Base-by-base conservation (phyloP, 2,113 vertebrate species). In the Neotoma lepida region DNA sequence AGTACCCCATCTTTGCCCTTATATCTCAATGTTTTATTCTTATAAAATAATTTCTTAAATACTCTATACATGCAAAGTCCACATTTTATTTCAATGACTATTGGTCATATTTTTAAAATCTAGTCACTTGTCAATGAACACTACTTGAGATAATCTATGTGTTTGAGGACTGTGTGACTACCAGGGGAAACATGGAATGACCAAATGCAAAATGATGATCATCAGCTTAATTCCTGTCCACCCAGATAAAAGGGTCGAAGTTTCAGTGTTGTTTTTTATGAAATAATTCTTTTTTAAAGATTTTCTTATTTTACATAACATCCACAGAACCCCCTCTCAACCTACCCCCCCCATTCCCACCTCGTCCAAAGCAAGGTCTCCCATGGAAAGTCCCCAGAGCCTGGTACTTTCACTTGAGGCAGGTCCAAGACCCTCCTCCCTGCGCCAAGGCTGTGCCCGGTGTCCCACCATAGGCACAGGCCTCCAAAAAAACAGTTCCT, bases 1-100 rank as follows among this genome's bases (percentile, higher is more conserved):
- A 89, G 39, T 63, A 94, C 71, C 24, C 78, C 41, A 81, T 68
- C 3, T 26, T 89, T 91, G 49, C 39, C 9, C 1, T 84, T 89
- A 86, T 0, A 73, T n/a, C 33, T 4, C 14, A 58, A 58, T 87
- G 30, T 87, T 92, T 74, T 74, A 44, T n/a, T 93, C 92, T 73
- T 85, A 71, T 56, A 46, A 46, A 46, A 46, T 7, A 73, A 12
- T 84, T 90, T 71, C 17, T 20, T 12, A 91, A 51, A 14, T 58
- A 84, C 28, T 1, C 35, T 86, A 0, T 87, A 84, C 12, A 66
- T 15, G 41, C 35, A 87, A 87, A 71, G 61, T 20, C 54, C 9
- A 51, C 8, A 64, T 77, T 92, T 87, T 73, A 94, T 70, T 81
- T 89, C 64, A 88, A 35, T 58, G 28, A 17, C 56, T 89, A 56